Conservation (phyloP, 2,113 vertebrate genomes). For the Megaleporinus macrocephalus region DNA sequence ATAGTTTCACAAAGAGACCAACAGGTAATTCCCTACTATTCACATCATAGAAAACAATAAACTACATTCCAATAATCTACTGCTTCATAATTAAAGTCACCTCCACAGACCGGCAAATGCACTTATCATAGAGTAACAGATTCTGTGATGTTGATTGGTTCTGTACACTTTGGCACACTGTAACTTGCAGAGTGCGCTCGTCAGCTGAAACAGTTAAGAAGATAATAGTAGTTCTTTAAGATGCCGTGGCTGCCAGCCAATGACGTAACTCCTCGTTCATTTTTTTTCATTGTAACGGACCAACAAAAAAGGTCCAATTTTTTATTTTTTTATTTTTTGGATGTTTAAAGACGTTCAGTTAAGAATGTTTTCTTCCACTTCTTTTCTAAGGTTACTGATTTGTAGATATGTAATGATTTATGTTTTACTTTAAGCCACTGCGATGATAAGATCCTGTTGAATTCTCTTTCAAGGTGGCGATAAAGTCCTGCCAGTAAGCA, state of each 20-base stretch:
- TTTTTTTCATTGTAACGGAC: not conserved
- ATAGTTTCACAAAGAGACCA: constrained; percentile 22
- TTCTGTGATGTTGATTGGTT: not conserved
- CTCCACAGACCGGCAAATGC: constrained; percentile 1
- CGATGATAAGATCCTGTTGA: no score
- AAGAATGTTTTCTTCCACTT: not conserved
- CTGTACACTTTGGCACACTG: not conserved
- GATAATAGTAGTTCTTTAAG: not conserved
- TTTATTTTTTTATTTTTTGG: no score
- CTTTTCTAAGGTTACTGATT: not conserved
- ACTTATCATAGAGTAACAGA: constrained; percentile 35
- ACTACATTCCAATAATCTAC: not conserved
- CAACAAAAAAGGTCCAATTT: not conserved
- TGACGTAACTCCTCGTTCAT: not conserved
- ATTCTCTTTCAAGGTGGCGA: not conserved
- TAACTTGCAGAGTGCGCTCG: not conserved
- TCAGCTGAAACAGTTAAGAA: not conserved
- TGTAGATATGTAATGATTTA: not conserved
- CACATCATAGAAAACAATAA: constrained; percentile 17
- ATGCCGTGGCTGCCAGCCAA: not conserved
- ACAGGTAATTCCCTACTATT: constrained; percentile 5
- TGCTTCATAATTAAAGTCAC: not conserved
- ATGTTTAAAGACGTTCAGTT: not conserved
- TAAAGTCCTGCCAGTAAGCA: not conserved
- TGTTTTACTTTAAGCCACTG: not conserved